A percentile compares a stretch with the other conserved stretches of the same genome.
Conservation (phyloP, 2,113 vertebrate species). For the Microcebus murinus region DNA sequence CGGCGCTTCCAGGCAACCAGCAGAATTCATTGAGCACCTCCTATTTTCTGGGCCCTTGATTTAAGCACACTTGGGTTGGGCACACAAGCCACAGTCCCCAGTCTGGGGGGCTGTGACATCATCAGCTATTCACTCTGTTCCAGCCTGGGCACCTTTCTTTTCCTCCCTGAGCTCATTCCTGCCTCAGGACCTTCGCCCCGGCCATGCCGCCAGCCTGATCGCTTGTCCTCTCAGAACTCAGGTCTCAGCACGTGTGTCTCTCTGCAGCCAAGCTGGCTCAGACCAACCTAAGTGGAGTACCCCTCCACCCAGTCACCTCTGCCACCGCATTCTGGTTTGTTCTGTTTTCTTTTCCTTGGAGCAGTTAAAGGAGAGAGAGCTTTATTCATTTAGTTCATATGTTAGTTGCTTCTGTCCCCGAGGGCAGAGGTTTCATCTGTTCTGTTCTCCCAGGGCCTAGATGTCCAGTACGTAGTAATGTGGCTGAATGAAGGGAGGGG, state of each 20-base stretch:
- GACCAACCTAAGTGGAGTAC: background rate
- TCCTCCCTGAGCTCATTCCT: background rate
- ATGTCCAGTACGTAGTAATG: background rate
- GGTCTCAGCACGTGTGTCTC: background rate
- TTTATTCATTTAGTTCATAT: background rate
- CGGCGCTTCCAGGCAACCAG: background rate
- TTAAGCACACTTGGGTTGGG: background rate
- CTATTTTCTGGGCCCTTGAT: background rate
- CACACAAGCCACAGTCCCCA: background rate
- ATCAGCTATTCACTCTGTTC: rapidly evolving
- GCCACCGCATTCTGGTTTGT: background rate
- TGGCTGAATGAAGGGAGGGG: background rate
- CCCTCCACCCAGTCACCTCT: background rate
- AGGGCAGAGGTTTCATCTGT: background rate
- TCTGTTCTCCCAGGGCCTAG: background rate
- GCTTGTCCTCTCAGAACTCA: background rate
- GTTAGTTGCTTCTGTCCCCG: background rate
- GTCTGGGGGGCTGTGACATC: background rate
- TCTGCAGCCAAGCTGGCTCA: background rate
- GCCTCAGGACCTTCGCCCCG: background rate
- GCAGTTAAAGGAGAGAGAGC: background rate
- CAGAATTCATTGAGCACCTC: background rate
- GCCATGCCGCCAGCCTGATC: background rate
- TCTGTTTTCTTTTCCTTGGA: background rate
- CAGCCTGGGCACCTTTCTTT: background rate